Percentiles rank a stretch among this genome's conserved stretches.
These are phyloP conservation scores for Lathamus discolor DNA, from an alignment of 2,113 vertebrate species.

Conservation along the genomic window DNA sequence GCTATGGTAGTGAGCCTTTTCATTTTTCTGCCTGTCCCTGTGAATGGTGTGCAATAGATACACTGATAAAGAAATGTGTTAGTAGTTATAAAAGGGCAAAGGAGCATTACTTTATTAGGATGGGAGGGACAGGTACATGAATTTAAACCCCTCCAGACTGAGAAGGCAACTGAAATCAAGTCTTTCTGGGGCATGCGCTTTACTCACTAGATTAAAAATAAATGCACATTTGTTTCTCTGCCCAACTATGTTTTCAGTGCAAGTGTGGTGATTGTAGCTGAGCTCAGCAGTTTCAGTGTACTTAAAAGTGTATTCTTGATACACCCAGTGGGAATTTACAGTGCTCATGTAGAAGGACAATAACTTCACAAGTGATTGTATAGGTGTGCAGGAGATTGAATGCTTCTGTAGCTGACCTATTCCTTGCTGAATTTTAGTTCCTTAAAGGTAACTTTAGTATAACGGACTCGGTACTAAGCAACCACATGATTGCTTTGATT, in stretches of 20 bases:
- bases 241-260: background rate
- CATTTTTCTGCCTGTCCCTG: background rate
- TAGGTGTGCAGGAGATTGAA: background rate
- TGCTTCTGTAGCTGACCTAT: background rate
- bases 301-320: background rate
- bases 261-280: background rate
- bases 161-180: background rate
- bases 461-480: background rate
- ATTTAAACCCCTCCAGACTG: background rate
- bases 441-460: background rate
- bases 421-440: background rate
- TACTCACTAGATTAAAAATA: background rate
- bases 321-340: background rate
- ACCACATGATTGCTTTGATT: background rate
- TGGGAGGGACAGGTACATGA: background rate
- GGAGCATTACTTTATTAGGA: background rate
- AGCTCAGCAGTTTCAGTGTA: background rate
- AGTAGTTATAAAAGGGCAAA: background rate
- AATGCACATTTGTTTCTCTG: background rate
- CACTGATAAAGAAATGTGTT: background rate
- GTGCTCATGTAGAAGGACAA: background rate
- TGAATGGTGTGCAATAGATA: accelerated
- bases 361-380: background rate
- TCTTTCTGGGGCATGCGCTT: background rate
- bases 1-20: background rate